Conservation (phyloP, 1,140 invertebrate genomes). For the Artemia franciscana region DNA sequence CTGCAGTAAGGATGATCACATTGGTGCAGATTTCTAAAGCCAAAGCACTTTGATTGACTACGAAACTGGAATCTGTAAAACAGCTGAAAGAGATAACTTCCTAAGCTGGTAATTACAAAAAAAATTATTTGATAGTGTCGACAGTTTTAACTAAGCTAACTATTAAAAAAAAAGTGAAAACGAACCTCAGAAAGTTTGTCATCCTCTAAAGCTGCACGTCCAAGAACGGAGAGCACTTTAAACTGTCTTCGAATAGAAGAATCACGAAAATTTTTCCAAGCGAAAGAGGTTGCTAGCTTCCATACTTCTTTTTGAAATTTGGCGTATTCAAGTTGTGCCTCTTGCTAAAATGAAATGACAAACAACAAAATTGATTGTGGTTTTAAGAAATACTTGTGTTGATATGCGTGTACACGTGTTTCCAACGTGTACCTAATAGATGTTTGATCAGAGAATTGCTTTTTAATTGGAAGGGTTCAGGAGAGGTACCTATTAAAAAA, state of each 20-base stretch:
- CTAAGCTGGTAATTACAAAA: not conserved
- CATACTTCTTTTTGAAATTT: constrained; percentile 48
- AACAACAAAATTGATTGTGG: not conserved
- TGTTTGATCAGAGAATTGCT: no score
- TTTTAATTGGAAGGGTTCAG: no score
- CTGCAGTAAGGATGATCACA: no score
- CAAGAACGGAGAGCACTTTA: constrained; percentile 48
- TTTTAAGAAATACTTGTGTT: not conserved
- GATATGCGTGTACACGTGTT: no score
- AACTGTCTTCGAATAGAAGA: constrained; percentile 42
- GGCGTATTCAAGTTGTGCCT: constrained; percentile 49
- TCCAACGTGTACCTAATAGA: no score
- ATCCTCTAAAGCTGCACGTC: constrained; percentile 52
- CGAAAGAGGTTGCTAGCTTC: constrained; percentile 38
- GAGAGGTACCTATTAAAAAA: no score
- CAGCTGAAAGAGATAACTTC: not conserved
- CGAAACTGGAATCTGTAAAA: not conserved
- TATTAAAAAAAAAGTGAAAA: no score
- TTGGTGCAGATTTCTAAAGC: no score
- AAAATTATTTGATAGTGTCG: no score
- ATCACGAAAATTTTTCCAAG: constrained; percentile 32
- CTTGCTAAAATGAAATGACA: constrained; percentile 21
- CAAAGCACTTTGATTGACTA: no score
- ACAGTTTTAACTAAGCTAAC: no score
- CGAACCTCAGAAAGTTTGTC: constrained; percentile 54